Base-by-base conservation (phyloP, 1,140 invertebrate genomes). In the Aphidius ervi region DNA sequence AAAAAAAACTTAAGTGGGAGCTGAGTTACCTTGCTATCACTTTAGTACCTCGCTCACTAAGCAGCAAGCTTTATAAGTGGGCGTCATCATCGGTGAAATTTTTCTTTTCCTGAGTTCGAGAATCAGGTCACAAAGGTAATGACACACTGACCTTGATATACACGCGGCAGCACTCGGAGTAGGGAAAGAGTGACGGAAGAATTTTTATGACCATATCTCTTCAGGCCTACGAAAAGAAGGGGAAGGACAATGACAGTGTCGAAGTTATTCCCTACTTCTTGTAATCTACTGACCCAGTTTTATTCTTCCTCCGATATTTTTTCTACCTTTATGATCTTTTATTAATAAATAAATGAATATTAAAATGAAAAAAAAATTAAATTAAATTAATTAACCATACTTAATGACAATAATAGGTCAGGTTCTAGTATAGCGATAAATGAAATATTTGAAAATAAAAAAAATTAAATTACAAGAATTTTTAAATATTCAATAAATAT, bases 91-190 rank as follows among this genome's bases (percentile, higher is more conserved):
- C 16, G 16, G 1, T 31, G 23, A 31, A 31, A 31, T 31, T 16
- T 16, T 16, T 16, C 0, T 16, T 16, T 16, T 16, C 16, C 16
- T 31, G 23, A 31, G 23, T 4, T 31, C 4, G 23, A 31, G 23
- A 31, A 31, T 31, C 23, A 31, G 23, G 23, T 1, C 23, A 31
- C 4, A 31, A 63, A 69, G 68, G 65, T 55, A 70, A 59, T 65
- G 72, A 70, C 74, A 65, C 61, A 75, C 66, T 76, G 58, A 71
- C 73, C 74, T 71, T 73, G 62, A 72, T 75, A 59, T 40, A 41
- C n/a, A n/a, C 20, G 56, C 9, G 9, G 7, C 20, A 57, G 46
- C 52, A n/a, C 31, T 2, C 2, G 20, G 46, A 43, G 41, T 20
- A 46, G 40, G 31, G 50, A 60, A 55, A 46, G 52, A 47, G 48